phyloP scores from a whole-genome alignment of 2,113 vertebrate genomes.

The Thamnaconus septentrionalis region DNA sequence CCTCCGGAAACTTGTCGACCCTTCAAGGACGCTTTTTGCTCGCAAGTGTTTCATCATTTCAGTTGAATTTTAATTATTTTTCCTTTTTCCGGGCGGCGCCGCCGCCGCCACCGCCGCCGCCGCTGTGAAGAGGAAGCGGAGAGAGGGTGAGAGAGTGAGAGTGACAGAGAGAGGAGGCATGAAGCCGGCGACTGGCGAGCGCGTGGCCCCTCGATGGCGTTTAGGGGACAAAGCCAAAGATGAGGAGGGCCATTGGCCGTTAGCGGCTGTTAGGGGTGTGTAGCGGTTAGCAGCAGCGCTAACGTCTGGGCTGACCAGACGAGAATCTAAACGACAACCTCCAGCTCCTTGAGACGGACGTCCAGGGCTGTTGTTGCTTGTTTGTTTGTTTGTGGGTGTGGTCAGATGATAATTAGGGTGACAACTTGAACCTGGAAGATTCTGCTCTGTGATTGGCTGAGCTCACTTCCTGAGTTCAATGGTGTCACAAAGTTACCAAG shows the following conservation, averaged over 20 bases:
- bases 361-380: too few species aligned
- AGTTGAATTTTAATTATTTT: conserved; percentile 70
- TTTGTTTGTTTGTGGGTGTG: too few species aligned
- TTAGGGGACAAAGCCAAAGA: conserved; percentile 15
- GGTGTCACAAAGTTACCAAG: conserved; percentile 7
- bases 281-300: too few species aligned
- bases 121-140: conserved; percentile 53
- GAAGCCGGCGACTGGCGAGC: conserved; percentile 2
- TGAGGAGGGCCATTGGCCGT: conserved; percentile 15
- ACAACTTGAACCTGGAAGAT: too few species aligned
- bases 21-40: conserved; percentile 66
- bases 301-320: conserved; percentile 12
- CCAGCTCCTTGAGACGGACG: neutral
- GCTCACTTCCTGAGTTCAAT: neutral
- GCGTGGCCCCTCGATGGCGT: conserved; percentile 6
- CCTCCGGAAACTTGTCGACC: conserved; percentile 58
- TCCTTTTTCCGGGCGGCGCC: conserved; percentile 61
- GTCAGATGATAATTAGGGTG: too few species aligned
- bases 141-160: conserved; percentile 48
- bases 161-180: conserved; percentile 25
- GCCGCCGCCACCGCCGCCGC: conserved; percentile 22
- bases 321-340: neutral
- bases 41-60: conserved; percentile 75
- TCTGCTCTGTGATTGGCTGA: too few species aligned
- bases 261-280: neutral